phyloP scores from a whole-genome alignment of 2,113 vertebrate genomes.

The Pavo muticus region DNA sequence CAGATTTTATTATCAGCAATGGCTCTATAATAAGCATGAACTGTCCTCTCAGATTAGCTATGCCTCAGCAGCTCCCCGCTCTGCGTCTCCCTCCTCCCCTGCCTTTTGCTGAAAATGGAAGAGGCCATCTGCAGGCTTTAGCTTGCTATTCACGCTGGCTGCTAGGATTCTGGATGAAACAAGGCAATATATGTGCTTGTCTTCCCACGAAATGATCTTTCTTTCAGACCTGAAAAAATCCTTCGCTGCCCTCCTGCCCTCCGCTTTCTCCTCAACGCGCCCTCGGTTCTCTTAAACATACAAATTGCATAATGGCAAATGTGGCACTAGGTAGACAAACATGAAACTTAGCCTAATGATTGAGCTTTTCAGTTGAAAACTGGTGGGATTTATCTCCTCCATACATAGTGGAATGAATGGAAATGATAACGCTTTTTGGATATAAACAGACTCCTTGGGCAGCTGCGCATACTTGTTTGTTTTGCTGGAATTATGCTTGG shows the following conservation, averaged over 20 bases:
- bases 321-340: neutral
- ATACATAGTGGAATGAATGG: neutral
- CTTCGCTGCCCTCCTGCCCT: neutral
- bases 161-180: neutral
- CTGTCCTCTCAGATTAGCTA: constrained; percentile 93
- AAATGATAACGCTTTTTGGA: neutral
- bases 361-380: neutral
- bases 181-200: neutral
- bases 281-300: neutral
- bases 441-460: neutral
- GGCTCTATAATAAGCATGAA: constrained; percentile 90
- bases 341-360: constrained; percentile 20
- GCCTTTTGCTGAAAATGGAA: constrained; percentile 73
- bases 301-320: neutral
- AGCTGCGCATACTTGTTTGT: neutral
- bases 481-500: neutral
- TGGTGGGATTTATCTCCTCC: neutral
- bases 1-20: constrained; percentile 90
- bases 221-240: neutral
- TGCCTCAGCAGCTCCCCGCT: constrained; percentile 78
- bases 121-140: constrained; percentile 74
- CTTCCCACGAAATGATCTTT: neutral
- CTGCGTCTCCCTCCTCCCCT: constrained; percentile 68
- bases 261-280: fast-evolving
- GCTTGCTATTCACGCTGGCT: constrained; percentile 52